Evolutionary conservation across 2,888 invertebrate genomes (phyloP), one percentile per base, ranked within the genome.

Genomic region (Eilema sororculum): DNA sequence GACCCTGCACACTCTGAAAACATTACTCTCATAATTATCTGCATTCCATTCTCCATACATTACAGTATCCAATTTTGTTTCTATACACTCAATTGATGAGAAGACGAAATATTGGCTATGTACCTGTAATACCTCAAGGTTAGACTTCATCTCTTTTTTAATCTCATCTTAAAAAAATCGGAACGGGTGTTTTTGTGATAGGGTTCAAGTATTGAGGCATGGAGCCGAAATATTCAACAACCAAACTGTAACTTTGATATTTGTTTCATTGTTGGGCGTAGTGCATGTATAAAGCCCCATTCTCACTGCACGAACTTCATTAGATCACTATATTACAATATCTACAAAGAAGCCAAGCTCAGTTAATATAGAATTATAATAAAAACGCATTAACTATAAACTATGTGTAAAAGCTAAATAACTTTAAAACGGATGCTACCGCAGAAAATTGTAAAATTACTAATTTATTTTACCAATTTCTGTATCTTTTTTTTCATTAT

Each of bases 321-420:
- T 84, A 80, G 75, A 84, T 78, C 77, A 77, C 81, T 86, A 86
- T 84, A 80, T 79, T 86, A 91, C 88, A 90, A 84, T 93, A 92
- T 92, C 91, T 93, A 93, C 91, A 92, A 80, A 74, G 81, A 89
- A 90, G 91, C 92, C 84, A 93, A 93, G 91, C 91, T 90, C 88
- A 84, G 81, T 83, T 81, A 81, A 74, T 73, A 84, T 82, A 75
- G 76, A 84, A 84, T 85, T 79, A 84, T 80, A 88, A 86, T 87
- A 88, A 87, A 89, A 89, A 83, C 87, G 89, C 87, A 81, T 78
- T 82, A 83, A 82, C 86, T 82, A 84, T 73, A 75, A 80, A 80
- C 88, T 89, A 91, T 80, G 89, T 90, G 91, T 91, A 93, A 93
- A 94, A 94, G 93, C 93, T 93, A 93, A 83, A 68, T 70, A 81